A percentile compares a stretch with the other conserved stretches of the same genome.
phyloP scores from a whole-genome alignment of 2,888 invertebrate species.

The Metacarcinus magister region DNA sequence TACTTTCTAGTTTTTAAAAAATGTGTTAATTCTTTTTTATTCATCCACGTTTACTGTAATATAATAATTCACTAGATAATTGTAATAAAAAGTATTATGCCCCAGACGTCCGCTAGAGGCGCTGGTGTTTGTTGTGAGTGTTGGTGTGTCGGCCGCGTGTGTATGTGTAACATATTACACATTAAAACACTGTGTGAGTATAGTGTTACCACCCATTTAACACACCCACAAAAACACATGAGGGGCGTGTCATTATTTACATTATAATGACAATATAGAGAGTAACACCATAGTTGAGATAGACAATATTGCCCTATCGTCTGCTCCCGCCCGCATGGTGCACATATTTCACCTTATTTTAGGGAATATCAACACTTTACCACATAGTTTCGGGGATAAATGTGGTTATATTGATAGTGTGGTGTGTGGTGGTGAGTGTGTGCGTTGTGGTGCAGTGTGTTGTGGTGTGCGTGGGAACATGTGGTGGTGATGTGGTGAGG shows the following conservation, averaged over 20 bases:
- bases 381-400: background rate
- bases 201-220: background rate
- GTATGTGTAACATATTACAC: background rate
- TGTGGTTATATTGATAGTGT: background rate
- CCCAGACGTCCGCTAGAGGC: background rate
- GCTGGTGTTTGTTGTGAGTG: slow-evolving; percentile 34
- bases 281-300: background rate
- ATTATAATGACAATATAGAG: background rate
- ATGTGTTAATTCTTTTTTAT: background rate
- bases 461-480: background rate
- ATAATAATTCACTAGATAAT: background rate
- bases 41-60: background rate
- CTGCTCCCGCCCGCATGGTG: slow-evolving; percentile 22
- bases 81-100: background rate
- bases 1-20: no score
- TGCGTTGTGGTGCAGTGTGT: background rate
- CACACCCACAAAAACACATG: background rate
- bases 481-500: background rate
- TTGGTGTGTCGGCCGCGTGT: slow-evolving; percentile 34
- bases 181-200: background rate
- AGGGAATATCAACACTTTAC: background rate
- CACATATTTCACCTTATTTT: background rate
- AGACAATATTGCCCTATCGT: background rate
- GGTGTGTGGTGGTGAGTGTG: background rate
- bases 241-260: background rate